Evolutionary conservation across 2,888 invertebrate genomes (phyloP), one percentile per base, ranked within the genome.

Genomic region (Lithosia quadra): DNA sequence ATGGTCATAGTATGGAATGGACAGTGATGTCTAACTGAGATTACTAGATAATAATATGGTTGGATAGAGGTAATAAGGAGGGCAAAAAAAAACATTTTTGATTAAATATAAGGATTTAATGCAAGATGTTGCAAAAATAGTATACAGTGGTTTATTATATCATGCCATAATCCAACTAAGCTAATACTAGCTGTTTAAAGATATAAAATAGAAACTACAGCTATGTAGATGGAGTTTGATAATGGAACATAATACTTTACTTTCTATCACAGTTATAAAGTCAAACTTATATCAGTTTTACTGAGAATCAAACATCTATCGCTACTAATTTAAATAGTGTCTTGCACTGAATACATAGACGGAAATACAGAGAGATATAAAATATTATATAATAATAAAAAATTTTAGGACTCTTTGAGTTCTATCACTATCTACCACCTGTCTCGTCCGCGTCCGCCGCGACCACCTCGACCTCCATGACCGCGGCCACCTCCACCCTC

Each of bases 401-500:
- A 63, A 66, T 58, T 15, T 43, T 49, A 62, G 10, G 8, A n/a
- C 49, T 62, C 28, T 28, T 28, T n/a, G 24, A 49, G 62, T n/a
- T 63, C 34, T 39, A 71, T 66, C 67, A 72, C 34, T 55, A 67
- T 69, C 77, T 89, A 91, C 87, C 88, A 92, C 34, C 88, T 81
- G 67, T 88, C 91, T 36, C 92, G 84, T 7, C 85, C 75, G 0
- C 91, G 80, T 0, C 90, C 83, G 0, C 89, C 82, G 0, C 89
- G 78, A 0, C 91, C 84, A 0, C 90, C 80, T 0, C 91, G 77
- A 0, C 92, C 79, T 0, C 94, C 84, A 0, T 95, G 87, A 0
- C 92, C 84, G 0, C 94, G 86, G 0, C 92, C 87, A 0, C 92
- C 87, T 0, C 95, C 93, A 15, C 94, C 94, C 70, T 96, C 96